Evolutionary conservation across 2,113 vertebrate species (phyloP).

Genomic region (Panurus biarmicus): DNA sequence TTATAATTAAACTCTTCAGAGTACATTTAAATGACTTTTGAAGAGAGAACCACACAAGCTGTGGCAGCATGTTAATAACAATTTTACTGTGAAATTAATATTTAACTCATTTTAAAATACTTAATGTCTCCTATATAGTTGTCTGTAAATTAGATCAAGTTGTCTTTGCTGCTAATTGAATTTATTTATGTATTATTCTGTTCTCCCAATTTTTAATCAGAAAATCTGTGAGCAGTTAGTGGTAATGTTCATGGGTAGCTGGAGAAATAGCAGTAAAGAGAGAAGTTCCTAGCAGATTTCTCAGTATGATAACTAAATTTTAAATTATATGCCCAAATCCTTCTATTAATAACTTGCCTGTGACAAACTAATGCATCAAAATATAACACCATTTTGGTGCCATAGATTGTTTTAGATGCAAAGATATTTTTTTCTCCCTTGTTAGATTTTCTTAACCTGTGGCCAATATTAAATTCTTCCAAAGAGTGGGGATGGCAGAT

Average conservation of each 20-base stretch:
- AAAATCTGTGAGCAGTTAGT: neutral
- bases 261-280: constrained; percentile 10
- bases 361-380: neutral
- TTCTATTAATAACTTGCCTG: neutral
- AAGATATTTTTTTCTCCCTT: neutral
- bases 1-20: constrained; percentile 56
- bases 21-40: constrained; percentile 30
- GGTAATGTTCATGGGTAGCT: neutral
- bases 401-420: neutral
- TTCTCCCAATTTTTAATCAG: neutral
- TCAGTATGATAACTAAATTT: constrained; percentile 14
- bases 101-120: constrained; percentile 44
- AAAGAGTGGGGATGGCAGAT: neutral
- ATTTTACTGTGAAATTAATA: constrained; percentile 54
- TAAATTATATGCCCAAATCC: neutral
- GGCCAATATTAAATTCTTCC: neutral
- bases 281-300: neutral
- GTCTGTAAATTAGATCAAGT: constrained; percentile 39
- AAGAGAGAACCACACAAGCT: constrained; percentile 13
- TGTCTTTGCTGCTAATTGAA: neutral
- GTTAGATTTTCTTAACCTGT: neutral
- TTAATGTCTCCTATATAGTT: constrained; percentile 5
- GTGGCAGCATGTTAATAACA: constrained; percentile 34
- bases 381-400: neutral
- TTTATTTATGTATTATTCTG: constrained; percentile 10